Conservation (phyloP, 2,113 vertebrate species). For the Bothrops jararaca region DNA sequence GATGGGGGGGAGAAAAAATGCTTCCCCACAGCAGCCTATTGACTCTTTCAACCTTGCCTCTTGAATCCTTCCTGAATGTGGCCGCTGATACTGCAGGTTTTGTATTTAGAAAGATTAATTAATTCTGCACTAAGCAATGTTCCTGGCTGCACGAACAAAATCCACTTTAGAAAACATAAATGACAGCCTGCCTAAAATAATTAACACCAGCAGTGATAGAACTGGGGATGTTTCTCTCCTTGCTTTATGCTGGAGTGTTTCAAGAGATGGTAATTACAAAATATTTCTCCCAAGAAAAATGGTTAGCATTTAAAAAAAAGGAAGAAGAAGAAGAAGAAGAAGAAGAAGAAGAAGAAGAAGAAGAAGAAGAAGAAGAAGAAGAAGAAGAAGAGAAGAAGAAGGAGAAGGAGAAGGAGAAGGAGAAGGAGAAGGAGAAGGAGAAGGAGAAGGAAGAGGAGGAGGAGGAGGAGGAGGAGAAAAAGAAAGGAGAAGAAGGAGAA, state of each 20-base stretch:
- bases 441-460: conserved; percentile 29
- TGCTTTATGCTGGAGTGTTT: conserved; percentile 61
- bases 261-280: conserved; percentile 70
- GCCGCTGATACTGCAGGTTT: conserved; percentile 83
- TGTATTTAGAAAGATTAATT: conserved; percentile 87
- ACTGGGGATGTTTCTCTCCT: conserved; percentile 70
- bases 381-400: too few relatives aligned
- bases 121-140: conserved; percentile 84
- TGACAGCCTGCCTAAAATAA: conserved; percentile 86
- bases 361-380: conserved; percentile 44
- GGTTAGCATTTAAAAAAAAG: too few relatives aligned
- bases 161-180: conserved; percentile 81
- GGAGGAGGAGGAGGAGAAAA: too few relatives aligned
- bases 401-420: conserved; percentile 36
- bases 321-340: too few relatives aligned
- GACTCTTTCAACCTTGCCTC: conserved; percentile 82
- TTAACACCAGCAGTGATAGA: conserved; percentile 78
- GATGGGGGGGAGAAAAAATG: conserved; percentile 53
- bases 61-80: conserved; percentile 76
- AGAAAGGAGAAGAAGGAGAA: neutral
- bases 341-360: too few relatives aligned
- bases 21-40: conserved; percentile 74
- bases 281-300: conserved; percentile 71
- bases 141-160: conserved; percentile 81
- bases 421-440: too few relatives aligned